Evolutionary conservation across 2,888 invertebrate species (phyloP).

Genomic region (Anthoptus insignis): DNA sequence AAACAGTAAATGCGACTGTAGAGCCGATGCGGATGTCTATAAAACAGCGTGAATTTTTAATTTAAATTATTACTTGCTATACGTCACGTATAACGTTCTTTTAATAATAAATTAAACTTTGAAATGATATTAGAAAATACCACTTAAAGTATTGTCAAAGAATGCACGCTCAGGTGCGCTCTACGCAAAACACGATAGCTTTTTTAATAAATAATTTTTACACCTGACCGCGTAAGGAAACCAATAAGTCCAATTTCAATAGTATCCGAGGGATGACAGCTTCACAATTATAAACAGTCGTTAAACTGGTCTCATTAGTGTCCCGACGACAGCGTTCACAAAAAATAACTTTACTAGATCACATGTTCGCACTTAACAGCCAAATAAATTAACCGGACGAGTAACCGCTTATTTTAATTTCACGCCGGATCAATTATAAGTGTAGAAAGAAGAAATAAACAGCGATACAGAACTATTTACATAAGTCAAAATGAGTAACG

Average conservation of each 20-base stretch:
- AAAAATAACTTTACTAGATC: slow-evolving; percentile 80
- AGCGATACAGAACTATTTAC: slow-evolving; percentile 82
- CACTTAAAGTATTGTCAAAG: slow-evolving; percentile 71
- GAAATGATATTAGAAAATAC: slow-evolving; percentile 81
- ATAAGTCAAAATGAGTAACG: slow-evolving; percentile 83
- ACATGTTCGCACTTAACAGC: slow-evolving; percentile 84
- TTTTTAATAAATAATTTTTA: slow-evolving; percentile 72
- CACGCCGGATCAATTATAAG: slow-evolving; percentile 79
- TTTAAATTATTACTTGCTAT: slow-evolving; percentile 23
- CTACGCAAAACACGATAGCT: slow-evolving; percentile 52
- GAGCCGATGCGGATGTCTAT: slow-evolving; percentile 69
- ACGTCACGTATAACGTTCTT: slow-evolving; percentile 20
- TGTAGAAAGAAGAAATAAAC: slow-evolving; percentile 74
- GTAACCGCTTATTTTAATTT: slow-evolving; percentile 76
- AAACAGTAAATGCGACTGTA: slow-evolving; percentile 77
- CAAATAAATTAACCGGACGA: slow-evolving; percentile 82
- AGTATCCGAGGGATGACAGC: slow-evolving; percentile 68
- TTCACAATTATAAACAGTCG: slow-evolving; percentile 74
- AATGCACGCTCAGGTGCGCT: slow-evolving; percentile 43
- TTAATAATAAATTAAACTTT: slow-evolving; percentile 62
- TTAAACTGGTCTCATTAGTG: slow-evolving; percentile 83
- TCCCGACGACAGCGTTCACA: slow-evolving; percentile 80
- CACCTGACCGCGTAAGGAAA: slow-evolving; percentile 76
- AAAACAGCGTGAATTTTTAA: slow-evolving; percentile 59
- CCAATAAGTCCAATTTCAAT: slow-evolving; percentile 75